A percentile compares a stretch with the other conserved stretches of the same genome.
Conservation (phyloP, 2,888 invertebrate genomes). For the Latheticus oryzae region DNA sequence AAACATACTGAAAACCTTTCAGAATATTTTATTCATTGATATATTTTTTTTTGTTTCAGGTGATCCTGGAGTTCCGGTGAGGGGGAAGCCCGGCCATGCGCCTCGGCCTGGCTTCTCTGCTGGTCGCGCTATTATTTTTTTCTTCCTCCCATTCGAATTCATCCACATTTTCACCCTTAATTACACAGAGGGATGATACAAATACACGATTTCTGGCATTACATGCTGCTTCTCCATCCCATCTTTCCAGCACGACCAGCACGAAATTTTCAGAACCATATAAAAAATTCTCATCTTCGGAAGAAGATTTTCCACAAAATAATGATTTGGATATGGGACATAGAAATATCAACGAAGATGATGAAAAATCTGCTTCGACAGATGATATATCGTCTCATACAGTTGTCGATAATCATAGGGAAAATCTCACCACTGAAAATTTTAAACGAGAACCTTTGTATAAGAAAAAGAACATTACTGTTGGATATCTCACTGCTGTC, state of each 20-base stretch:
- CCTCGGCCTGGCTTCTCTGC: slow-evolving; percentile 69
- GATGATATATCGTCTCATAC: not conserved
- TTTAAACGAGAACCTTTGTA: slow-evolving; percentile 69
- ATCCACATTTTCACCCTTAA: slow-evolving; percentile 32
- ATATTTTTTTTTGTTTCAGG: slow-evolving; percentile 46
- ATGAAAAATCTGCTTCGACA: not conserved
- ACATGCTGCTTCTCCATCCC: slow-evolving; percentile 24
- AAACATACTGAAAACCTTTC: too few relatives aligned
- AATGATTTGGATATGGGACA: slow-evolving; percentile 28
- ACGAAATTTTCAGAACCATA: slow-evolving; percentile 6
- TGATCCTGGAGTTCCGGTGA: slow-evolving; percentile 61
- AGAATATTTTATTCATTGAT: not conserved
- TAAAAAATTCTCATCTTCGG: slow-evolving; percentile 25
- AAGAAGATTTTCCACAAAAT: slow-evolving; percentile 30
- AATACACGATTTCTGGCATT: slow-evolving; percentile 17
- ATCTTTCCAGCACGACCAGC: slow-evolving; percentile 37
- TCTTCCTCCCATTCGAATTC: slow-evolving; percentile 46
- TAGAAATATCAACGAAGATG: slow-evolving; percentile 6
- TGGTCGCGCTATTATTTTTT: slow-evolving; percentile 66
- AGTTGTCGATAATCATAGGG: slow-evolving; percentile 7
- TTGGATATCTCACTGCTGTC: slow-evolving; percentile 88
- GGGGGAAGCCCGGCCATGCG: slow-evolving; percentile 72
- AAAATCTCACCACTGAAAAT: slow-evolving; percentile 52
- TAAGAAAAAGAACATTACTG: slow-evolving; percentile 74
- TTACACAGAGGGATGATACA: slow-evolving; percentile 39